These are phyloP conservation scores for Falco peregrinus DNA, from an alignment of 2,797 vertebrate species.

Conservation along the genomic window DNA sequence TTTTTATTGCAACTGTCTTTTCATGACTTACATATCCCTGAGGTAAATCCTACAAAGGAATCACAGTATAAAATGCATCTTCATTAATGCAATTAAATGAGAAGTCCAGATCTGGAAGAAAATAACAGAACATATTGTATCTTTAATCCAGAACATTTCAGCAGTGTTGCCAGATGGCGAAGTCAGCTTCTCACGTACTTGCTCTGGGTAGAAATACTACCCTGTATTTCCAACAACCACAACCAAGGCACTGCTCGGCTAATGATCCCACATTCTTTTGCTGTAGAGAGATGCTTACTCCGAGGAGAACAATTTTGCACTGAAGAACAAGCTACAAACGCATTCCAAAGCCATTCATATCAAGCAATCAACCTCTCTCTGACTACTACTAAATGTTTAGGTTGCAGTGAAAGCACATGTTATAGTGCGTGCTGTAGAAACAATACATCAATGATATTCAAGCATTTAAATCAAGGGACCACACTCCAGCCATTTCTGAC, in stretches of 20 bases:
- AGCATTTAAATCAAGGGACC: background rate
- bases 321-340: background rate
- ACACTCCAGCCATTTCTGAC: background rate
- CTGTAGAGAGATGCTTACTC: background rate
- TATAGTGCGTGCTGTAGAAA: background rate
- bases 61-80: background rate
- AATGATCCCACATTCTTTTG: background rate
- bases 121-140: background rate
- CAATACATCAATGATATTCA: background rate
- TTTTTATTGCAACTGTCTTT: conserved; percentile 89
- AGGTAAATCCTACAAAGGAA: conserved; percentile 82
- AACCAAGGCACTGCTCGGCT: background rate
- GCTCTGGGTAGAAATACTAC: background rate
- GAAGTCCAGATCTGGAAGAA: background rate
- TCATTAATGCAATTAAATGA: background rate
- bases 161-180: background rate
- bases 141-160: background rate
- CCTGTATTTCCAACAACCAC: background rate
- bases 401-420: background rate
- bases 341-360: background rate
- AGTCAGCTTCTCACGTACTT: background rate
- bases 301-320: background rate
- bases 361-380: background rate
- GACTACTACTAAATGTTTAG: background rate
- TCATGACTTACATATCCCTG: conserved; percentile 86